Base-by-base conservation (phyloP, 2,888 invertebrate species). In the Cylloceria caligata region DNA sequence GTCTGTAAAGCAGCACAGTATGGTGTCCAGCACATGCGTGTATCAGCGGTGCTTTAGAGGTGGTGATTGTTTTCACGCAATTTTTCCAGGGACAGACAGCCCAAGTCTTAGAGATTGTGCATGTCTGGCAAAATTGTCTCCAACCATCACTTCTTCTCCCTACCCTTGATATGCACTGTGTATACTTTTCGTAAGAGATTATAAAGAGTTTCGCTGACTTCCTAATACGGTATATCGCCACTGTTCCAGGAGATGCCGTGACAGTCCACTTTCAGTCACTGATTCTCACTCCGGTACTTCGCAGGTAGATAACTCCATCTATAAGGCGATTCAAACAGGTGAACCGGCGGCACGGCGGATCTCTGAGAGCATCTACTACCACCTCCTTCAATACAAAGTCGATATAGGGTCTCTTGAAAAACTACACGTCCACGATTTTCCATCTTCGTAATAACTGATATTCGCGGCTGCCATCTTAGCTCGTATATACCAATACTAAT, bases 371-470 rank as follows among this genome's bases (percentile, higher is more conserved):
- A 16, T 71, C 19, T 5, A 80, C 16, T 1, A 67, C 81, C 13
- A 84, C 9, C 62, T 80, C 81, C 21, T 84, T 82, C 21, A 69
- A 55, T 3, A 84, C 36, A 30, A 84, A 80, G 9, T 74, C 64
- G 36, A 80, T 73, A 30, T 27, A 6, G 11, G 73, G 55, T 11
- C n/a, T 34, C 39, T 77, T 55, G 71, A 82, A 77, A 49, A n/a
- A n/a, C n/a, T n/a, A n/a, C n/a, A n/a, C n/a, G n/a, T n/a, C n/a
- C n/a, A n/a, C n/a, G n/a, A n/a, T n/a, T n/a, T n/a, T 74, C 67
- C 76, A 79, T 76, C n/a, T 52, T 11, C 21, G 21, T 45, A 1
- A 16, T 11, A n/a, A n/a, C n/a, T n/a, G n/a, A n/a, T n/a, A n/a
- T n/a, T n/a, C n/a, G n/a, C n/a, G n/a, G n/a, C n/a, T n/a, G n/a